These are phyloP conservation scores for Eucera pruinosa DNA, from an alignment of 2,888 invertebrate genomes.

Conservation along the genomic window DNA sequence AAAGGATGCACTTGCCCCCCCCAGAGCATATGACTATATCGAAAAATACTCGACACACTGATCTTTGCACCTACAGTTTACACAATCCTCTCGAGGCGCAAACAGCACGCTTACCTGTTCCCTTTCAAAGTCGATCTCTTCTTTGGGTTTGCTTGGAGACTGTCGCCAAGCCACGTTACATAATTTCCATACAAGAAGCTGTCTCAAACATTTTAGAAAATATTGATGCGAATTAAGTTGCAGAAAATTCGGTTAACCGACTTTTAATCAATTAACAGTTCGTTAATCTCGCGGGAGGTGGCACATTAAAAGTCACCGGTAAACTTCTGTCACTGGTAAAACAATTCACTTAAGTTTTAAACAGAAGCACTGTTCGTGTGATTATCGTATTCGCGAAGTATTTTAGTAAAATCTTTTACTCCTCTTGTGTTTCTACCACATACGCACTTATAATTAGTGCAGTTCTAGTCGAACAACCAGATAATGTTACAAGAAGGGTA, in stretches of 20 bases:
- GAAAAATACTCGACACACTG: neutral
- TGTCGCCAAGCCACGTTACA: neutral
- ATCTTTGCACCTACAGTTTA: neutral
- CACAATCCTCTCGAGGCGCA: neutral
- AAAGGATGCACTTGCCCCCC: neutral
- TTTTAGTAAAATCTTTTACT: neutral
- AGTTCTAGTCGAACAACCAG: too few relatives aligned
- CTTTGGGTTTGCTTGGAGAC: neutral
- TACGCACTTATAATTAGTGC: neutral
- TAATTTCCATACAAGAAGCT: neutral
- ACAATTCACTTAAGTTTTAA: slow-evolving; percentile 18
- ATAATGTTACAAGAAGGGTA: too few relatives aligned
- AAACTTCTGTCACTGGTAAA: neutral
- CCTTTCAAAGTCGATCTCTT: neutral
- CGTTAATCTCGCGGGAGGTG: slow-evolving; percentile 19
- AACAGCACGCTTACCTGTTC: slow-evolving; percentile 13
- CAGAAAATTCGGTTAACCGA: neutral
- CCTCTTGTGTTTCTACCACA: too few relatives aligned
- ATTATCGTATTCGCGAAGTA: neutral
- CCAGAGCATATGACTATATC: neutral
- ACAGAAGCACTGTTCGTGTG: neutral
- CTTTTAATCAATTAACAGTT: slow-evolving; percentile 25
- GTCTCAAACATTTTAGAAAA: neutral
- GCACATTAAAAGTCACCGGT: slow-evolving; percentile 2
- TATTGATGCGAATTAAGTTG: neutral